Evolutionary conservation across 2,888 invertebrate species (phyloP), one percentile per base, ranked within the genome.

Genomic region (Dorcus parallelipipedus): DNA sequence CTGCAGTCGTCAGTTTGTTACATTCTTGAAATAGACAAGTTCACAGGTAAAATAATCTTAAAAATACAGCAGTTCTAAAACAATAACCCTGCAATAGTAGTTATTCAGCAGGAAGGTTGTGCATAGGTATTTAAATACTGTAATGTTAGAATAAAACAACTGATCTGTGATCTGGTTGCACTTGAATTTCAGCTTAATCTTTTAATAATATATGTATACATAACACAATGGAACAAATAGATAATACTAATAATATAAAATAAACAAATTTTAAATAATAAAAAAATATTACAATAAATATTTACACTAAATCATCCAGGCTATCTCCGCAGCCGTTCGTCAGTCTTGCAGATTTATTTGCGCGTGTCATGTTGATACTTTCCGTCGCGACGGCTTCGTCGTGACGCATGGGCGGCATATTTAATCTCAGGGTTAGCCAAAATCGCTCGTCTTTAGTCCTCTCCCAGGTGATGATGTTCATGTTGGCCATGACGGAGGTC

Each of bases 381-480:
- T 60, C 61, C 57, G 59, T 53, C 42, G 49, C 39, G 38, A 38
- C 54, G 26, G 45, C 52, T 52, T 59, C 49, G 54, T 61, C 62
- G 23, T 52, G 20, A 52, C 75, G 66, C 63, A 71, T 77, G 56
- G 86, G 81, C 4, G 88, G 88, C 78, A 88, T 79, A 52, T 83
- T 83, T 58, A 87, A 80, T 47, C 87, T 82, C 67, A 88, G 78
- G 67, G 81, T 79, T 60, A 85, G 82, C 88, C 88, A 88, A 79
- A 88, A 87, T 68, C 80, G 82, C 23, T 72, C 71, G 49, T 73
- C 71, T 17, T 68, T 67, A 9, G 66, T 62, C 23, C 67, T 60
- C 49, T 67, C 66, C 84, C 84, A 85, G 61, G 81, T 72, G 64
- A 83, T 79, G 64, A 82, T 78, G 59, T 79, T 80, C 67, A 81